A percentile compares a stretch with the other conserved stretches of the same genome.
Conservation (phyloP, 2,113 vertebrate genomes). For the Protobothrops flavoviridis region DNA sequence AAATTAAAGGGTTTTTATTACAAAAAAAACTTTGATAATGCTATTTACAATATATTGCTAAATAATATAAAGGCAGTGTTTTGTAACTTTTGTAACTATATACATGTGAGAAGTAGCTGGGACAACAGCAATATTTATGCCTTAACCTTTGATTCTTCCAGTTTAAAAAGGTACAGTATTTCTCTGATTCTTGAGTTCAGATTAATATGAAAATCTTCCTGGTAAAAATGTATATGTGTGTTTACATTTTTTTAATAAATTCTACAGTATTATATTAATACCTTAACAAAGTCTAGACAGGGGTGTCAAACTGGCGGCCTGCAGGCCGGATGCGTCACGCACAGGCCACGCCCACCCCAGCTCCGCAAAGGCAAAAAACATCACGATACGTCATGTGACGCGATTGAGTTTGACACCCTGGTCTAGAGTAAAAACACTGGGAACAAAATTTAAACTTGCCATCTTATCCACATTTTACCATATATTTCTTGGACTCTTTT, state of each 20-base stretch:
- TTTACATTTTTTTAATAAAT: not conserved
- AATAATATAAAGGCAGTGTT: constrained; percentile 98
- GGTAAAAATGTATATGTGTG: not conserved
- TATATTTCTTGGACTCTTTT: constrained; percentile 49
- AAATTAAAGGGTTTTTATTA: constrained; percentile 90
- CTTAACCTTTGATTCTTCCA: constrained; percentile 73
- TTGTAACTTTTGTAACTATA: constrained; percentile 86
- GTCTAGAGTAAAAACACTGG: constrained; percentile 49
- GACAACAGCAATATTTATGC: constrained; percentile 67
- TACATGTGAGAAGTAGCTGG: constrained; percentile 82
- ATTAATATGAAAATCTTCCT: constrained; percentile 41
- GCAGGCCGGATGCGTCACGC: too few relatives aligned
- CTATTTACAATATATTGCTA: constrained; percentile 99
- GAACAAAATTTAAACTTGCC: constrained; percentile 45
- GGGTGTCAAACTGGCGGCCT: too few relatives aligned
- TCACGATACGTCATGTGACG: too few relatives aligned
- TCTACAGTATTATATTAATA: constrained; percentile 11
- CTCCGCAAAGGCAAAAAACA: too few relatives aligned
- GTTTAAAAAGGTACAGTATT: constrained; percentile 54
- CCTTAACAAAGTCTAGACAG: constrained; percentile 46
- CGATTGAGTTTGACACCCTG: too few relatives aligned
- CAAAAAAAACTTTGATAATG: constrained; percentile 91
- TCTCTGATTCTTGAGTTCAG: constrained; percentile 42
- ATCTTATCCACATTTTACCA: constrained; percentile 55
- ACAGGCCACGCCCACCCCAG: too few relatives aligned